A percentile compares a stretch with the other conserved stretches of the same genome.
These are phyloP conservation scores for Eudyptes chrysolophus DNA, from an alignment of 2,113 vertebrate species.

Conservation along the genomic window DNA sequence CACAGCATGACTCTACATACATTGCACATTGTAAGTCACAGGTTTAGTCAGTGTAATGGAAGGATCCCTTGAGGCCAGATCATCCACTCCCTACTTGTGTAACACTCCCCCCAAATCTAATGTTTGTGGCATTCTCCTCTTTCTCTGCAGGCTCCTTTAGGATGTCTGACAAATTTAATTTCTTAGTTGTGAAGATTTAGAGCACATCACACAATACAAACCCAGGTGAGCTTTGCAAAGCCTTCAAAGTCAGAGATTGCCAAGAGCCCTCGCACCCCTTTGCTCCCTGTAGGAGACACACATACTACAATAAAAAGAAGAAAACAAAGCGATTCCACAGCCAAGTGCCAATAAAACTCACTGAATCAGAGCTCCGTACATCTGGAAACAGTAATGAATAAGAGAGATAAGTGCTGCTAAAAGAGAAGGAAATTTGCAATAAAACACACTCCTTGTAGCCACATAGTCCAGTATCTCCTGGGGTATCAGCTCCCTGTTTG, in stretches of 20 bases:
- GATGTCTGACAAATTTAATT: neutral
- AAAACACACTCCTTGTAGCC: neutral
- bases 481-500: too few species aligned
- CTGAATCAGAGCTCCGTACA: neutral
- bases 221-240: neutral
- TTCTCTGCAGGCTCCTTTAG: neutral
- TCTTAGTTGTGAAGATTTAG: neutral
- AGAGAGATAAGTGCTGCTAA: neutral
- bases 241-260: neutral
- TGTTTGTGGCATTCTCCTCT: neutral
- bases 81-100: too few species aligned
- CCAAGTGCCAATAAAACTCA: neutral
- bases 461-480: neutral
- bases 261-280: neutral
- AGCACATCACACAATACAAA: neutral
- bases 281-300: neutral
- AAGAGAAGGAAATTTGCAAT: neutral
- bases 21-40: rapidly evolving
- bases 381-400: neutral
- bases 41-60: neutral
- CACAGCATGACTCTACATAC: neutral
- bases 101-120: neutral
- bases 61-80: neutral
- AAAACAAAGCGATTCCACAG: neutral
- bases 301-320: neutral